Evolutionary conservation across 1,140 invertebrate species (phyloP), one percentile per base, ranked within the genome.

Genomic region (Danaus plexippus): DNA sequence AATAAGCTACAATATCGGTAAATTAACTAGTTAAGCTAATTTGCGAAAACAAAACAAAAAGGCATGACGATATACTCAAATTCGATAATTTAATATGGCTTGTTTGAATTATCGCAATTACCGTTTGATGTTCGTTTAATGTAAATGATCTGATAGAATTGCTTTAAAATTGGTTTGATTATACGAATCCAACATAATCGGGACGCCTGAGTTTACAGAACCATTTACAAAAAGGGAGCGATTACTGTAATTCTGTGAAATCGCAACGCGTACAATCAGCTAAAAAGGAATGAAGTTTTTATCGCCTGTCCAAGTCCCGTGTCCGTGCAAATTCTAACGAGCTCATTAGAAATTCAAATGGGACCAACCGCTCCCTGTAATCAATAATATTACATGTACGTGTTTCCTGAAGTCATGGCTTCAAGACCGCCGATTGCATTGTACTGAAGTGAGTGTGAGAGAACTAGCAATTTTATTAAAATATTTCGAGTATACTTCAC

Each of bases 331-430:
- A 73, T 73, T 79, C 73, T 85, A 86, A 83, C 80, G 80, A 81
- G 74, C 78, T 83, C 81, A 83, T 86, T 85, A 75, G 83, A 75
- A 85, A 86, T 86, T 86, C 81, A 85, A 86, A 85, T 83, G 47
- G 59, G 69, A 66, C 52, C 77, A 68, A 67, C 69, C 73, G 71
- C 75, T 74, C 78, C 71, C 75, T 63, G 73, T 77, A 79, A 85
- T 85, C 83, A 86, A 86, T 86, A 85, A 86, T 79, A 83, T 82
- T 83, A 85, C 75, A 83, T 77, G 78, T 84, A 86, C 77, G 83
- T 84, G 76, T 73, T 76, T 80, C 72, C 77, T 77, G 72, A 80
- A 79, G 70, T 66, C 64, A 52, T 60, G 59, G 53, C 63, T 61
- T 57, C 59, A 47, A 58, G 54, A 61, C 49, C 57, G 55, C 59